Base-by-base conservation (phyloP, 2,113 vertebrate species). In the Spilogale gracilis region DNA sequence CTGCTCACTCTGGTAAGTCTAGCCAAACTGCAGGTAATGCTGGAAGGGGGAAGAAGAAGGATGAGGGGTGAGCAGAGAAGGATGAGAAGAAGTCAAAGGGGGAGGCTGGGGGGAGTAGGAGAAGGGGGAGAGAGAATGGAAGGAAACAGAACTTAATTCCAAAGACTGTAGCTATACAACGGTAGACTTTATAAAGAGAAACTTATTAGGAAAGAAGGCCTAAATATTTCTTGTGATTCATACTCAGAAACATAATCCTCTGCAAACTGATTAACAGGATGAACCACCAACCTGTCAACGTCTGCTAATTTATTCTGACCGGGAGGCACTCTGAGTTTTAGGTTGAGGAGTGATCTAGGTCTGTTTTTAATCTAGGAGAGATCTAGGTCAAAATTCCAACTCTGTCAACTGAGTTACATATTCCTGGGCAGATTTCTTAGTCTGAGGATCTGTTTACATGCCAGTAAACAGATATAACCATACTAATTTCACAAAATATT, bases 381-480 rank as follows among this genome's bases (percentile, higher is more conserved):
- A 61, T 58, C 23, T 63, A 43, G 43, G 45, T 38, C 91, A 17
- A 91, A 91, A 94, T 69, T 61, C 76, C 63, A 78, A 20, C 20
- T 83, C 67, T n/a, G 38, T 63, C 85, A 80, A 45, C 17, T 30
- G 54, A 88, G 50, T 80, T 32, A 45, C 1, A 0, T 45, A 45
- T 6, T 81, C 65, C 78, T 21, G 32, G 20, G n/a, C 58, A 82
- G 48, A 83, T 87, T 92, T 96, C 89, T 84, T 69, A 16, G 12
- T 60, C 78, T 67, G 84, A 95, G 45, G 89, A 93, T 67, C 45
- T 9, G 9, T 43, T 81, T 96, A 88, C 88, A 63, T 73, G 65
- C 25, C 54, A 91, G 48, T 73, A 74, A 91, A 78, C 7, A 89
- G 63, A 83, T 50, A 73, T 0, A 91, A 81, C 13, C 20, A 60